Evolutionary conservation across 92 coral and sea anemone species (phyloP).

Genomic region (Siderastrea radians): DNA sequence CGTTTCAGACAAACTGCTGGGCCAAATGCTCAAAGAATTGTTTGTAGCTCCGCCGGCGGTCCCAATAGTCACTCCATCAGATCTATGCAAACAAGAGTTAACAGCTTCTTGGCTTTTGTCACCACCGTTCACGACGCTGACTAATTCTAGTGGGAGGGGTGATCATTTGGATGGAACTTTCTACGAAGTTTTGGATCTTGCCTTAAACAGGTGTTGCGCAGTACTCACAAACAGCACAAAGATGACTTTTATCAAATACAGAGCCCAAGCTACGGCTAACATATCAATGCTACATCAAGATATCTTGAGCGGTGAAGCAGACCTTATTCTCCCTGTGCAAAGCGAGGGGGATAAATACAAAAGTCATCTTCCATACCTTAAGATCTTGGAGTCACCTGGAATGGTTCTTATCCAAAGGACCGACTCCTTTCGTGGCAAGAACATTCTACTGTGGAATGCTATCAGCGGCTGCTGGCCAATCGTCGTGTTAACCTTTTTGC

Average conservation of each 20-base stretch:
- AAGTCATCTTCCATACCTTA: not conserved
- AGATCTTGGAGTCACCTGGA: slow-evolving; percentile 15
- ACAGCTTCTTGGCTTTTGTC: not conserved
- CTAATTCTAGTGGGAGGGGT: not conserved
- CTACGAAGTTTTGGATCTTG: not conserved
- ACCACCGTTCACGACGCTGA: not conserved
- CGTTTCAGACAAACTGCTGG: too few relatives aligned
- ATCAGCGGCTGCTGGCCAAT: slow-evolving; percentile 13
- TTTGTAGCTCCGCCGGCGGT: too few relatives aligned
- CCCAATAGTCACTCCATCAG: too few relatives aligned
- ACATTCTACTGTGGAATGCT: not conserved
- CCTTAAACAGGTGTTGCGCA: not conserved
- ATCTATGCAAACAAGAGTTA: not conserved
- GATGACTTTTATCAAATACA: not conserved
- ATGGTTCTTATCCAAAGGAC: not conserved
- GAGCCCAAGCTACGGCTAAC: not conserved
- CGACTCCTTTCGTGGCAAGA: not conserved
- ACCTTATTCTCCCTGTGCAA: not conserved
- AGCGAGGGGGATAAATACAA: not conserved
- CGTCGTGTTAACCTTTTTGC: slow-evolving; percentile 16
- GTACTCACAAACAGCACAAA: not conserved
- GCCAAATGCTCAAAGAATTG: too few relatives aligned
- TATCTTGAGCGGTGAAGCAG: not conserved
- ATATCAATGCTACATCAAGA: not conserved
- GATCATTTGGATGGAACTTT: not conserved